Percentiles rank a stretch among this genome's conserved stretches.
phyloP scores from a whole-genome alignment of 2,888 invertebrate genomes.

The Ormia ochracea region DNA sequence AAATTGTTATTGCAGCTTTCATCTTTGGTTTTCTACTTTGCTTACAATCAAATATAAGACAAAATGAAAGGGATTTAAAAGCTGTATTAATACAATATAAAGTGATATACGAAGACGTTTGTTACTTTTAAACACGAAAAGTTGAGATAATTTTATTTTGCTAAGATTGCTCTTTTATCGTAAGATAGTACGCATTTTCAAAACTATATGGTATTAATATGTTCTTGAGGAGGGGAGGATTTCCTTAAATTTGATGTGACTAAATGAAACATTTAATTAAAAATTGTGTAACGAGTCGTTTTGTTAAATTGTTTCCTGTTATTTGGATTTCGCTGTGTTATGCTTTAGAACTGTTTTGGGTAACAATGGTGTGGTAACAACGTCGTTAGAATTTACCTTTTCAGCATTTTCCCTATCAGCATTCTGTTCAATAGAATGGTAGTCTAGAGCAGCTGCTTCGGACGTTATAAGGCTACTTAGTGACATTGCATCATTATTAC shows the following conservation, averaged over 20 bases:
- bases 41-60: too few species aligned
- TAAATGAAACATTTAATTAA: constrained; percentile 48
- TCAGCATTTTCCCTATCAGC: constrained; percentile 67
- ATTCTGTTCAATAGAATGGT: constrained; percentile 64
- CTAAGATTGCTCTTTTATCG: not conserved
- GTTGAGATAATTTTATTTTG: not conserved
- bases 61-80: not conserved
- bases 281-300: constrained; percentile 37
- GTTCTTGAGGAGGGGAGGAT: constrained; percentile 28
- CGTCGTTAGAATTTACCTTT: constrained; percentile 64
- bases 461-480: constrained; percentile 71
- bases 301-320: constrained; percentile 66
- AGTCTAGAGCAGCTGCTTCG: constrained; percentile 65
- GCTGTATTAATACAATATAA: not conserved
- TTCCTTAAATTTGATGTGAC: constrained; percentile 56
- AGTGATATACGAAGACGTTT: constrained; percentile 12
- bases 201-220: constrained; percentile 10
- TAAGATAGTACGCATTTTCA: not conserved
- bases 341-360: constrained; percentile 64
- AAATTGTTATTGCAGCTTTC: not conserved
- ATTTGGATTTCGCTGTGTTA: constrained; percentile 62
- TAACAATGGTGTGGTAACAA: constrained; percentile 69
- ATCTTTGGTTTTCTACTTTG: too few species aligned
- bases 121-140: constrained; percentile 10
- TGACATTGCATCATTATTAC: constrained; percentile 70